Evolutionary conservation across 1,140 invertebrate genomes (phyloP).

Genomic region (Cryptotermes secundus): DNA sequence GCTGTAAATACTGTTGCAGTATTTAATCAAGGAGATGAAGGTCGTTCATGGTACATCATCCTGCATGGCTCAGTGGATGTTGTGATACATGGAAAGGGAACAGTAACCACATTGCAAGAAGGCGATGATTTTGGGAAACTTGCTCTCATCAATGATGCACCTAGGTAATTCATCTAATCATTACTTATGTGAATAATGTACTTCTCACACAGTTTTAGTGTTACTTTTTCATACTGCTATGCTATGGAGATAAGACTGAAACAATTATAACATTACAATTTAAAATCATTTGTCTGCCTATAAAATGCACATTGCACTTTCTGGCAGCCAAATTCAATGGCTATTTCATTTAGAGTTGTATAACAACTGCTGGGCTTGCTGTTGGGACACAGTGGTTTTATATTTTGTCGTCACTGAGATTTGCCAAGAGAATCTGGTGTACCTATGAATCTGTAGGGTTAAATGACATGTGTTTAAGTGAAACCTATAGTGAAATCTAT

Average conservation of each 20-base stretch:
- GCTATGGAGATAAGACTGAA: too few species aligned
- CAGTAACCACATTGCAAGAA: conserved; percentile 78
- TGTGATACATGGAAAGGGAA: conserved; percentile 82
- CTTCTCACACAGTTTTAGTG: too few species aligned
- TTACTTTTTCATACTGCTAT: too few species aligned
- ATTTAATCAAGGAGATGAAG: conserved; percentile 87
- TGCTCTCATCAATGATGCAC: conserved; percentile 83
- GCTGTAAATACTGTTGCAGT: conserved; percentile 54
- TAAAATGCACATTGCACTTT: neutral
- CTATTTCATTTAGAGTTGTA: neutral
- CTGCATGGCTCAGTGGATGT: conserved; percentile 83
- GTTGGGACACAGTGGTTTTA: too few species aligned
- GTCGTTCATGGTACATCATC: conserved; percentile 87
- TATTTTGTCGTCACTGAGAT: too few species aligned
- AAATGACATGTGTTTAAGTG: too few species aligned
- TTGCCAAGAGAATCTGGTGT: too few species aligned
- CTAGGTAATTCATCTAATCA: conserved; percentile 61
- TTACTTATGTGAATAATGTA: neutral
- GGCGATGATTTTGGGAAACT: conserved; percentile 90
- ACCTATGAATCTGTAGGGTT: too few species aligned
- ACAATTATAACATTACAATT: too few species aligned
- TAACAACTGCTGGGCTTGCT: neutral
- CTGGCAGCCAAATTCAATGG: neutral
- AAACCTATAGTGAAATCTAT: too few species aligned
- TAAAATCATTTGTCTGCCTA: too few species aligned